A percentile compares a stretch with the other conserved stretches of the same genome.
Conservation (phyloP, 2,797 vertebrate species). For the Betta splendens region DNA sequence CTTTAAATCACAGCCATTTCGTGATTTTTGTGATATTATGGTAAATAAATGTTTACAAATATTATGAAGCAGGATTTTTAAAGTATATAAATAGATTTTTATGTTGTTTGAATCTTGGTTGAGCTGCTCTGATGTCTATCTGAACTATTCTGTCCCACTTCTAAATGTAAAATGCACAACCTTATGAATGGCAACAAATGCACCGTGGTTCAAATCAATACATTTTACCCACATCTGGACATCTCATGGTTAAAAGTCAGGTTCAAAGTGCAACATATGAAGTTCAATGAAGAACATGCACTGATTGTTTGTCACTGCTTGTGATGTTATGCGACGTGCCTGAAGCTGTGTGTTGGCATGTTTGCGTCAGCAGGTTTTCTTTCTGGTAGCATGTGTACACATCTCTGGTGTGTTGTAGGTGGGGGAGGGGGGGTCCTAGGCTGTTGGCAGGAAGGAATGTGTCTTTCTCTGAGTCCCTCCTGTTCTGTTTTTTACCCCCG, state of each 20-base stretch:
- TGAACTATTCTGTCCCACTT: too few species aligned
- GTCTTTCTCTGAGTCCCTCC: conserved; percentile 52
- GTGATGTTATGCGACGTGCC: conserved; percentile 1
- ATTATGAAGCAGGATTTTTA: too few species aligned
- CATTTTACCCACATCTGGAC: too few species aligned
- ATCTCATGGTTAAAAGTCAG: background rate
- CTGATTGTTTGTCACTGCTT: background rate
- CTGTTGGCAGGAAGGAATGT: conserved; percentile 63
- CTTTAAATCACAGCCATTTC: too few species aligned
- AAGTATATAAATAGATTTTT: too few species aligned
- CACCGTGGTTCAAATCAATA: too few species aligned
- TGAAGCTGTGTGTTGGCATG: conserved; percentile 58
- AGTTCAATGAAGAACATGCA: background rate
- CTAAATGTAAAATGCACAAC: too few species aligned
- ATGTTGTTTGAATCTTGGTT: too few species aligned
- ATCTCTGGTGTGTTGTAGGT: conserved; percentile 45
- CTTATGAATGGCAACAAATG: too few species aligned
- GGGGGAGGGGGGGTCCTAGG: conserved; percentile 26
- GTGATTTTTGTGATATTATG: too few species aligned
- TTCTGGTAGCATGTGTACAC: conserved; percentile 54
- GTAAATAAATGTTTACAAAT: too few species aligned
- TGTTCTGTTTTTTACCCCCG: conserved; percentile 80
- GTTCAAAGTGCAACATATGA: background rate
- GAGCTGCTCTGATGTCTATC: too few species aligned
- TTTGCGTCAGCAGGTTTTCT: conserved; percentile 59